A percentile compares a stretch with the other conserved stretches of the same genome.
These are phyloP conservation scores for Acipenser ruthenus DNA, from an alignment of 2,797 vertebrate species.

Conservation along the genomic window DNA sequence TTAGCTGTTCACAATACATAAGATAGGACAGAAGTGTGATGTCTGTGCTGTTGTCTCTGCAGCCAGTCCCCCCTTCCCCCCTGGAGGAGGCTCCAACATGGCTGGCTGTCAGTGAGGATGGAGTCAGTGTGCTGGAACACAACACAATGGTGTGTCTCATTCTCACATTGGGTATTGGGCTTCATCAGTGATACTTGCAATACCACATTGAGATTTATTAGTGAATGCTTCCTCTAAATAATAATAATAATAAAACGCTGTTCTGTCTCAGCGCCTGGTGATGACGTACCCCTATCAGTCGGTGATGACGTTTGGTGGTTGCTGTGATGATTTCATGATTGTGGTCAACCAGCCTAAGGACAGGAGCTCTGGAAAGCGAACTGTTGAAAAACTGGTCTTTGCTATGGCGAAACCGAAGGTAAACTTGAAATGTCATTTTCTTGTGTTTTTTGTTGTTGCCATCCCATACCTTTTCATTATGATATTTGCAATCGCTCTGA, in stretches of 20 bases:
- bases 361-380: conserved; percentile 66
- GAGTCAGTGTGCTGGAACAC: conserved; percentile 79
- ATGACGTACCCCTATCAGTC: conserved; percentile 71
- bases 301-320: conserved; percentile 87
- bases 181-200: too few relatives aligned
- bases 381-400: conserved; percentile 80
- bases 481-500: too few relatives aligned
- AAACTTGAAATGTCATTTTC: conserved; percentile 20
- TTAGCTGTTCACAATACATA: too few relatives aligned
- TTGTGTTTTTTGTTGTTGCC: too few relatives aligned
- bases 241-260: conserved; percentile 17
- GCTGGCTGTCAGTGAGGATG: conserved; percentile 89
- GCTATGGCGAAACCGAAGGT: conserved; percentile 83
- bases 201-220: too few relatives aligned
- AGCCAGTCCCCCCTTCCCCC: conserved; percentile 69
- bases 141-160: conserved; percentile 68
- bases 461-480: too few relatives aligned
- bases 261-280: conserved; percentile 67
- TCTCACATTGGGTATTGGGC: too few relatives aligned
- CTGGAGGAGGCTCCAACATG: conserved; percentile 70
- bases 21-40: too few relatives aligned
- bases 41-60: conserved; percentile 26
- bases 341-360: conserved; percentile 77
- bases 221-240: conserved; percentile 11
- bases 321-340: conserved; percentile 85